Conservation (phyloP, 2,113 vertebrate genomes). For the Plotosus lineatus region DNA sequence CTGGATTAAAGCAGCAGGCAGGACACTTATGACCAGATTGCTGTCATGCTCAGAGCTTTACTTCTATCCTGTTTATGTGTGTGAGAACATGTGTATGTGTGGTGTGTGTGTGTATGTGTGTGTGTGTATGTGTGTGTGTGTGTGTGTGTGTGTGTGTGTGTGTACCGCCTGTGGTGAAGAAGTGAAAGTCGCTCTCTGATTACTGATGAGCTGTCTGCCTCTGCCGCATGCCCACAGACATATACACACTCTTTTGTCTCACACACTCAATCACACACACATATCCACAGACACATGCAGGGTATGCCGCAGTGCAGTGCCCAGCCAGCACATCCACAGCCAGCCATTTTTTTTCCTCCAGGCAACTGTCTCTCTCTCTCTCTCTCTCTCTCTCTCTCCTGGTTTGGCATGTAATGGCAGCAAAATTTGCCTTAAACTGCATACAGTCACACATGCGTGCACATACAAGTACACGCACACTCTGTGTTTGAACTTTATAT, state of each 20-base stretch:
- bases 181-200: slow-evolving; percentile 59
- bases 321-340: slow-evolving; percentile 65
- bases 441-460: not conserved
- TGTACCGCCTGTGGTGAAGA: slow-evolving; percentile 50
- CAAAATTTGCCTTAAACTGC: not conserved
- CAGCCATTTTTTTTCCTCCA: slow-evolving; percentile 59
- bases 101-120: not conserved
- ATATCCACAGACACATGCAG: slow-evolving; percentile 48
- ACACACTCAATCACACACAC: slow-evolving; percentile 29
- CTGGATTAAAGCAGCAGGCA: slow-evolving; percentile 16
- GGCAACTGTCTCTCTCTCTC: not conserved
- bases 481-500: not conserved
- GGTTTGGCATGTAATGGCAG: slow-evolving; percentile 15
- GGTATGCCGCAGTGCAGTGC: slow-evolving; percentile 75
- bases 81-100: slow-evolving; percentile 1
- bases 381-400: slow-evolving; percentile 1
- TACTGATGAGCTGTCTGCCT: slow-evolving; percentile 64
- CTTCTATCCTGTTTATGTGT: slow-evolving; percentile 5
- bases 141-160: slow-evolving; percentile 8
- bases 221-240: slow-evolving; percentile 57
- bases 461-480: slow-evolving; percentile 12
- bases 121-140: not conserved
- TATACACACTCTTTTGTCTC: slow-evolving; percentile 29
- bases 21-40: slow-evolving; percentile 16
- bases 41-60: slow-evolving; percentile 14